phyloP scores from a whole-genome alignment of 1,140 invertebrate genomes.

The Bradysia coprophila region DNA sequence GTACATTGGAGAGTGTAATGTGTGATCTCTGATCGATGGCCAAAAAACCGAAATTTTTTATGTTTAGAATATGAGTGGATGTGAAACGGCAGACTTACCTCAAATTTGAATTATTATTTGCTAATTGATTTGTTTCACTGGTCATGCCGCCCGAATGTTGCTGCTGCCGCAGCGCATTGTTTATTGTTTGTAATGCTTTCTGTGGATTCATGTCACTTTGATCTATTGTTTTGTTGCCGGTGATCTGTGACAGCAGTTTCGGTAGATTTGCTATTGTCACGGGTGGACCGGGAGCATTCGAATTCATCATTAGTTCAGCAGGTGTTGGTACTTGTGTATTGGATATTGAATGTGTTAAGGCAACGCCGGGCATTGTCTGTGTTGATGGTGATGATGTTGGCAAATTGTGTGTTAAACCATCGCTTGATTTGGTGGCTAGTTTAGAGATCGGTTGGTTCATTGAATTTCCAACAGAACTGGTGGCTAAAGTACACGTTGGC shows the following conservation, averaged over 20 bases:
- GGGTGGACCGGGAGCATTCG: conserved; percentile 33
- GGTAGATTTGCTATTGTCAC: conserved; percentile 30
- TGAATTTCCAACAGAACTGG: background rate
- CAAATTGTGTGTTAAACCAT: too few relatives aligned
- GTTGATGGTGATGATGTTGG: conserved; percentile 20
- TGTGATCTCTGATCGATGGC: conserved; percentile 20
- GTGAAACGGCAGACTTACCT: too few relatives aligned
- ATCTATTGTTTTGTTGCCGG: conserved; percentile 9
- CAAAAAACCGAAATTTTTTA: too few relatives aligned
- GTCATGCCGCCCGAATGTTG: background rate
- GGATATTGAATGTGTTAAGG: background rate
- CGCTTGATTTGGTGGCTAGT: conserved; percentile 1
- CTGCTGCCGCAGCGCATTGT: conserved; percentile 21
- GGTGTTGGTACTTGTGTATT: conserved; percentile 19
- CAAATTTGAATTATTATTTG: conserved; percentile 2
- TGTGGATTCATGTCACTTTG: conserved; percentile 11
- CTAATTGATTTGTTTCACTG: background rate
- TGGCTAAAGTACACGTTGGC: background rate
- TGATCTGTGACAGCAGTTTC: conserved; percentile 28
- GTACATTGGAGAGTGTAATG: conserved; percentile 19
- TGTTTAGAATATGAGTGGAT: too few relatives aligned
- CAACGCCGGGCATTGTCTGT: conserved; percentile 4
- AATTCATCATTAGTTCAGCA: conserved; percentile 20
- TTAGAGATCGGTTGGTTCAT: background rate
- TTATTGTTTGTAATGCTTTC: conserved; percentile 24